Percentiles rank a stretch among this genome's conserved stretches.
These are phyloP conservation scores for Myzus persicae DNA, from an alignment of 1,140 invertebrate genomes.

Conservation along the genomic window DNA sequence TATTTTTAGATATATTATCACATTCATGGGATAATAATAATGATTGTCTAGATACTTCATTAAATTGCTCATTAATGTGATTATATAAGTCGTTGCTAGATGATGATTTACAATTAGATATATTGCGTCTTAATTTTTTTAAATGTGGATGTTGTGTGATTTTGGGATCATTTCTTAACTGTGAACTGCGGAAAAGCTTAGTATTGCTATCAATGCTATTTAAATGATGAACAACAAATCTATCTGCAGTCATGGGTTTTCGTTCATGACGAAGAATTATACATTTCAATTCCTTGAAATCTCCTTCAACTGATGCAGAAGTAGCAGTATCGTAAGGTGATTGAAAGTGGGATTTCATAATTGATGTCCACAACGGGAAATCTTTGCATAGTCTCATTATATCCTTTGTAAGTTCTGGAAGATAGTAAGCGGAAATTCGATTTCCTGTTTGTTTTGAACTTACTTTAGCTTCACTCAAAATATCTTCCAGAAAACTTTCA, in stretches of 20 bases:
- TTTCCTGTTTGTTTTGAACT: background rate
- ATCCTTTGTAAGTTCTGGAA: background rate
- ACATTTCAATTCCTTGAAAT: constrained; percentile 1
- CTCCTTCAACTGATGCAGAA: background rate
- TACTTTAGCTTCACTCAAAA: background rate
- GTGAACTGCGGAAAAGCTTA: background rate
- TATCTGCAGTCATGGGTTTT: background rate
- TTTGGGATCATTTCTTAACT: background rate
- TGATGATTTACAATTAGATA: background rate
- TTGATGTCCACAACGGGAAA: background rate
- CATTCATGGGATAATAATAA: background rate
- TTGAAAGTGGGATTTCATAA: background rate
- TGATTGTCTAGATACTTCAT: background rate
- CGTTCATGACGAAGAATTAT: background rate
- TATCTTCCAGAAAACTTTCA: background rate
- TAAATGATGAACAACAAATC: constrained; percentile 1
- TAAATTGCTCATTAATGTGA: background rate
- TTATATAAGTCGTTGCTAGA: background rate
- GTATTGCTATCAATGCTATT: background rate
- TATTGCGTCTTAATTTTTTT: background rate
- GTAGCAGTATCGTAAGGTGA: background rate
- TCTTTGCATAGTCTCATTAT: background rate
- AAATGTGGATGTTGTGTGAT: background rate
- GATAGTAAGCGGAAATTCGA: background rate
- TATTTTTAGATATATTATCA: too few relatives aligned